A percentile compares a stretch with the other conserved stretches of the same genome.
These are phyloP conservation scores for Crypturellus undulatus DNA, from an alignment of 2,113 vertebrate genomes.

Conservation along the genomic window DNA sequence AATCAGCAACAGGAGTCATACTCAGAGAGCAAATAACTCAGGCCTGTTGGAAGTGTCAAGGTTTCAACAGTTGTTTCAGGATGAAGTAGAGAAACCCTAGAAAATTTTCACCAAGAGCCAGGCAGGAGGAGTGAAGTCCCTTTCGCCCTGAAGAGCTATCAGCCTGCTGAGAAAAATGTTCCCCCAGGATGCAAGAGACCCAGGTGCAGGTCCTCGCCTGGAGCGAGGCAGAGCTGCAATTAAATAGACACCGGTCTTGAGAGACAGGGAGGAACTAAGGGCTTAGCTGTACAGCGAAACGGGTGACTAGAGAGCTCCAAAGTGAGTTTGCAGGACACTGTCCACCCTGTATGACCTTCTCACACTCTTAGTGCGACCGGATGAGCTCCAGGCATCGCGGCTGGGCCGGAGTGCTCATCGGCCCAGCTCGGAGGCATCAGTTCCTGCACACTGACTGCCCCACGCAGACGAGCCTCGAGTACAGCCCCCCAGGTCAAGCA, in stretches of 20 bases:
- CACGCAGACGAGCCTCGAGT: background rate
- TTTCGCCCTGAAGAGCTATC: background rate
- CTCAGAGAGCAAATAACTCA: background rate
- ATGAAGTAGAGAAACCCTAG: background rate
- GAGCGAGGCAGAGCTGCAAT: background rate
- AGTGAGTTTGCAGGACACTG: background rate
- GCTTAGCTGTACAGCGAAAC: background rate
- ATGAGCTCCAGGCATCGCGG: background rate
- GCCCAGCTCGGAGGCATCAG: background rate
- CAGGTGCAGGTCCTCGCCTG: background rate
- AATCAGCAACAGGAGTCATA: background rate
- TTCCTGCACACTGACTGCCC: background rate
- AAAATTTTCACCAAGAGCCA: background rate
- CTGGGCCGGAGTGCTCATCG: background rate
- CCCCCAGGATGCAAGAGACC: fast-evolving
- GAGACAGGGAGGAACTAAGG: background rate
- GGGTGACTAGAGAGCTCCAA: background rate
- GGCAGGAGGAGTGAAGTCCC: background rate
- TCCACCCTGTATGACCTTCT: background rate
- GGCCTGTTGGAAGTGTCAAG: background rate
- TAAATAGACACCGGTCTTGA: background rate
- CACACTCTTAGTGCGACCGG: background rate
- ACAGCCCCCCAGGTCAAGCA: background rate
- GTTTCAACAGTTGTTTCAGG: background rate
- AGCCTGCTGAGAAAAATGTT: fast-evolving